phyloP scores from a whole-genome alignment of 2,113 vertebrate species.

The Neodontobutis hainanensis region DNA sequence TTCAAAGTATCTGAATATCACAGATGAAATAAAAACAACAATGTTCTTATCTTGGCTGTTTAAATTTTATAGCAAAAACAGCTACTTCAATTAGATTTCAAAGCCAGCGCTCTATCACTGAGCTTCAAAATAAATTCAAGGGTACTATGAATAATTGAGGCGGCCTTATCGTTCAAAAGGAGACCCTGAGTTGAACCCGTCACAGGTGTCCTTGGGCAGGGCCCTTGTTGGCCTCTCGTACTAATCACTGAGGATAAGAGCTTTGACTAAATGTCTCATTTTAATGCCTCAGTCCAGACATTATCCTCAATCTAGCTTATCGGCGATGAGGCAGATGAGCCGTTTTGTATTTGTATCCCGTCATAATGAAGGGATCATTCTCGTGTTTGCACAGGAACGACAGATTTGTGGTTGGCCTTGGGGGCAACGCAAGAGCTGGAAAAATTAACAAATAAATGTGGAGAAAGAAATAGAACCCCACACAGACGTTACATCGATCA shows the following conservation, averaged over 20 bases:
- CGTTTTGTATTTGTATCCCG: constrained; percentile 40
- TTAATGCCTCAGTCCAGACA: constrained; percentile 34
- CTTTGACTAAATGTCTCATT: constrained; percentile 31
- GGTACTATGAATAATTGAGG: not conserved
- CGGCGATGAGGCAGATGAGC: constrained; percentile 46
- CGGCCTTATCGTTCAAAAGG: not conserved
- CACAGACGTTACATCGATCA: not conserved
- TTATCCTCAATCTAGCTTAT: constrained; percentile 35
- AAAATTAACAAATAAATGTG: constrained; percentile 5
- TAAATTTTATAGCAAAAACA: too few species aligned
- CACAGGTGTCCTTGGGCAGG: constrained; percentile 26
- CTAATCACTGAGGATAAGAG: constrained; percentile 47
- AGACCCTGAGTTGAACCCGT: constrained; percentile 11
- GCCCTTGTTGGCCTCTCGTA: constrained; percentile 2
- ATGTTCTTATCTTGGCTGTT: not conserved
- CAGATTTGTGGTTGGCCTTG: constrained; percentile 20
- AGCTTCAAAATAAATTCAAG: not conserved
- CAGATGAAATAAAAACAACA: not conserved
- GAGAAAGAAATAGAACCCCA: constrained; percentile 8
- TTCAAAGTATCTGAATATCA: not conserved
- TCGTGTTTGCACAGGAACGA: constrained; percentile 25
- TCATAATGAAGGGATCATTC: constrained; percentile 50
- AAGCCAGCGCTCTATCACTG: not conserved
- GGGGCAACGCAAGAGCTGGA: not conserved
- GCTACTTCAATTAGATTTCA: constrained; percentile 2